These are phyloP conservation scores for Parazoanthus darwini DNA, from an alignment of 92 coral and sea anemone genomes.

Conservation along the genomic window DNA sequence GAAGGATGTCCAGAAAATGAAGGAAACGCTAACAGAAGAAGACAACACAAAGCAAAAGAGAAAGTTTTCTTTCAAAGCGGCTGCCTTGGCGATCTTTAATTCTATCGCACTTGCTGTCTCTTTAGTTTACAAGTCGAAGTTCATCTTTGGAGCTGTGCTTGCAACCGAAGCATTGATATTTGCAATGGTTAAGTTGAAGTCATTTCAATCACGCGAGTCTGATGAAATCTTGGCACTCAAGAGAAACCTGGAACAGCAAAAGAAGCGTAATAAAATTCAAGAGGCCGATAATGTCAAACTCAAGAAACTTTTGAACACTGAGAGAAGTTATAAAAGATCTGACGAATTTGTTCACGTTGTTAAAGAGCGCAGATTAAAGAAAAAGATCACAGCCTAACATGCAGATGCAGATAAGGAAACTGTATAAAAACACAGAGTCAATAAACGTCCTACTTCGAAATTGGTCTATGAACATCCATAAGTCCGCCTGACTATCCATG, in stretches of 20 bases:
- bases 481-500: not conserved
- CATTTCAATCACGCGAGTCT: constrained; percentile 26
- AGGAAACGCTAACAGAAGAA: constrained; percentile 38
- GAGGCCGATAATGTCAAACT: constrained; percentile 70
- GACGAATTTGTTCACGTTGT: constrained; percentile 78
- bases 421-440: not conserved
- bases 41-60: constrained; percentile 38
- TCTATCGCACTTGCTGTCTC: constrained; percentile 55
- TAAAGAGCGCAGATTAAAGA: constrained; percentile 52
- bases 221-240: constrained; percentile 44
- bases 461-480: not conserved
- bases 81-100: constrained; percentile 48
- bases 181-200: constrained; percentile 37
- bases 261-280: constrained; percentile 58
- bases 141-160: constrained; percentile 56
- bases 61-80: constrained; percentile 49
- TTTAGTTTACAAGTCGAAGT: constrained; percentile 55
- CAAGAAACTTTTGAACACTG: constrained; percentile 72
- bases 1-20: constrained; percentile 33
- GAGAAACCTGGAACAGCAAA: constrained; percentile 61
- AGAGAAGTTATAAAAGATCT: constrained; percentile 69
- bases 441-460: not conserved
- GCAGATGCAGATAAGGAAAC: not conserved
- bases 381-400: not conserved
- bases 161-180: constrained; percentile 57